A percentile compares a stretch with the other conserved stretches of the same genome.
phyloP scores from a whole-genome alignment of 2,113 vertebrate genomes.

The Microtus pennsylvanicus region DNA sequence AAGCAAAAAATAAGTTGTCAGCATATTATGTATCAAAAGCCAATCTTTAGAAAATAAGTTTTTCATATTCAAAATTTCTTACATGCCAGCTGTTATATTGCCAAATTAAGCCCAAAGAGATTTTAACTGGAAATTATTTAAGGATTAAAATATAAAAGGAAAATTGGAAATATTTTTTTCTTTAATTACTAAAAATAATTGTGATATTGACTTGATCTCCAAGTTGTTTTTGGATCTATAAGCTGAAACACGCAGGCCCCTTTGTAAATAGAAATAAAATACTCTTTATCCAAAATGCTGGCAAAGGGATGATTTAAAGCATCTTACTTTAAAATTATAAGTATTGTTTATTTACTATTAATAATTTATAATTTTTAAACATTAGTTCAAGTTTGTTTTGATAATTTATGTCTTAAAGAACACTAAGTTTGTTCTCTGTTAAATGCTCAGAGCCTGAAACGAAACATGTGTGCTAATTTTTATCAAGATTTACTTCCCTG shows the following conservation, averaged over 20 bases:
- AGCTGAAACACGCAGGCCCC: not conserved
- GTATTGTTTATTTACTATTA: slow-evolving; percentile 26
- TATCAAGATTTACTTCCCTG: slow-evolving; percentile 25
- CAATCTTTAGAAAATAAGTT: not conserved
- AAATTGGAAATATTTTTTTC: slow-evolving; percentile 21
- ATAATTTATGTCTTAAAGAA: slow-evolving; percentile 39
- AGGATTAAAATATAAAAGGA: slow-evolving; percentile 14
- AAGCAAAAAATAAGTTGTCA: slow-evolving; percentile 18
- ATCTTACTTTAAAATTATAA: slow-evolving; percentile 25
- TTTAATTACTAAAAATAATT: not conserved
- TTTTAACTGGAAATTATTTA: not conserved
- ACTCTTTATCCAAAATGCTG: not conserved
- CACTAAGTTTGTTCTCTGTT: not conserved
- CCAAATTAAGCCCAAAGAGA: not conserved
- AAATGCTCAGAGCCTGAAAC: not conserved
- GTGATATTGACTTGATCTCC: not conserved
- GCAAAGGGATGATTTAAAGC: not conserved
- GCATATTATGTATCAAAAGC: not conserved
- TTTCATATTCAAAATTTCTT: slow-evolving; percentile 21
- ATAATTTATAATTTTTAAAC: slow-evolving; percentile 47
- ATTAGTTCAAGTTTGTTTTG: not conserved
- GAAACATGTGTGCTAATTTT: not conserved
- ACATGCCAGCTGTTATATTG: not conserved
- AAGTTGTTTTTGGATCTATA: not conserved
- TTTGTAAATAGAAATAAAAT: not conserved